These are phyloP conservation scores for Cyphomyrus discorhynchus DNA, from an alignment of 2,113 vertebrate species.

Conservation along the genomic window DNA sequence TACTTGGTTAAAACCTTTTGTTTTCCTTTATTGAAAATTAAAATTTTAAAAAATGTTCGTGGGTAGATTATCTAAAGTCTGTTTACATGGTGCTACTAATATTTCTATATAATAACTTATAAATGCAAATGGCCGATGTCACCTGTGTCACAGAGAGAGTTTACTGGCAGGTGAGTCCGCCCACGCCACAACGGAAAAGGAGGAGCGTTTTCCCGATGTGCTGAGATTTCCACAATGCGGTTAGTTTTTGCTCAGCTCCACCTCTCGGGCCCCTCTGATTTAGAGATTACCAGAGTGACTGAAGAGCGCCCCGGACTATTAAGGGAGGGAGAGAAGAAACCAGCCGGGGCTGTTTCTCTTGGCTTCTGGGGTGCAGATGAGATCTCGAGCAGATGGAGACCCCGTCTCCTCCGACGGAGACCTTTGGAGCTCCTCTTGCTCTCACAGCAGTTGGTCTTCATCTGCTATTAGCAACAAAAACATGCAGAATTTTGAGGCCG, in stretches of 20 bases:
- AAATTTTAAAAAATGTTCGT: neutral
- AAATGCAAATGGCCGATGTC: neutral
- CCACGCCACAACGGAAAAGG: slow-evolving; percentile 26
- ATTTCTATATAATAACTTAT: neutral
- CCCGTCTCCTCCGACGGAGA: neutral
- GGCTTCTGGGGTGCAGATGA: neutral
- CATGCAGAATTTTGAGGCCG: neutral
- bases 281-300: slow-evolving; percentile 16
- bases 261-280: neutral
- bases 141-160: neutral
- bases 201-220: slow-evolving; percentile 17
- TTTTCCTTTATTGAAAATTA: neutral
- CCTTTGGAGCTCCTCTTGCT: neutral
- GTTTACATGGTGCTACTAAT: neutral
- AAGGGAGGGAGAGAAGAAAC: neutral
- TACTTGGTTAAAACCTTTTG: neutral
- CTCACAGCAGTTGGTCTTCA: neutral
- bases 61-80: neutral
- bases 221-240: neutral
- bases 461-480: slow-evolving; percentile 9
- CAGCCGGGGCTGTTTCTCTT: slow-evolving; percentile 19
- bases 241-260: neutral
- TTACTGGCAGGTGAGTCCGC: slow-evolving; percentile 45
- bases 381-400: slow-evolving; percentile 8
- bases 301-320: neutral